A percentile compares a stretch with the other conserved stretches of the same genome.
These are phyloP conservation scores for Chymomyza fuscimana DNA, from an alignment of 2,888 invertebrate genomes.

Conservation along the genomic window DNA sequence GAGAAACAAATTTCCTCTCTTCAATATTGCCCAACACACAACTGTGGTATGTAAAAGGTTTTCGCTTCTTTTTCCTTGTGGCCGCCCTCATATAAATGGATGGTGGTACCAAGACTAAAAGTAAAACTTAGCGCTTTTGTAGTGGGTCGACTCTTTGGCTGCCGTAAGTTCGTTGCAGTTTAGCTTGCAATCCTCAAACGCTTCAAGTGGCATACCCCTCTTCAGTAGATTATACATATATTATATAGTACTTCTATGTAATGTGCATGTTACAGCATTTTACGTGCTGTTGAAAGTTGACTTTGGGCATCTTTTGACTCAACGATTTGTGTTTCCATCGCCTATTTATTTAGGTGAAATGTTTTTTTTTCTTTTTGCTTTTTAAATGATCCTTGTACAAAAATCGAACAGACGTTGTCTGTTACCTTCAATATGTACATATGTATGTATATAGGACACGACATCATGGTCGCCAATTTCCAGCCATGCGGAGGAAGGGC, in stretches of 20 bases:
- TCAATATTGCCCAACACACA: not conserved
- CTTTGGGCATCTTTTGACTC: not conserved
- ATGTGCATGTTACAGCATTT: conserved; percentile 5
- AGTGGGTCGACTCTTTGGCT: not conserved
- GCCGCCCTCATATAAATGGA: not conserved
- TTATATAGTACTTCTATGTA: not conserved
- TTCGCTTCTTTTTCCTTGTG: not conserved
- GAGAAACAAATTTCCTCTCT: not conserved
- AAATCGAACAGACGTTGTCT: not conserved
- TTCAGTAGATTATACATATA: not conserved
- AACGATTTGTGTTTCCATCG: not conserved
- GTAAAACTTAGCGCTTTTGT: not conserved
- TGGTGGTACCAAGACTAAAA: not conserved
- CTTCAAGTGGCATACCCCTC: not conserved
- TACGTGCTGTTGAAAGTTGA: not conserved
- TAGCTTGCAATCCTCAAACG: not conserved
- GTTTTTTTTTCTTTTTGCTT: not conserved
- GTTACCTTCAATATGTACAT: not conserved
- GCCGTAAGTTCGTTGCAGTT: not conserved
- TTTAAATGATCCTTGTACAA: not conserved
- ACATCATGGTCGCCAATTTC: not conserved
- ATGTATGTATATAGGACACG: not conserved
- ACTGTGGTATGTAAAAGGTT: not conserved
- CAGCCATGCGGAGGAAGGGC: too few relatives aligned
- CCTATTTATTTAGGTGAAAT: not conserved